Evolutionary conservation across 2,113 vertebrate genomes (phyloP), one percentile per base, ranked within the genome.

Genomic region (Lipotes vexillifer): DNA sequence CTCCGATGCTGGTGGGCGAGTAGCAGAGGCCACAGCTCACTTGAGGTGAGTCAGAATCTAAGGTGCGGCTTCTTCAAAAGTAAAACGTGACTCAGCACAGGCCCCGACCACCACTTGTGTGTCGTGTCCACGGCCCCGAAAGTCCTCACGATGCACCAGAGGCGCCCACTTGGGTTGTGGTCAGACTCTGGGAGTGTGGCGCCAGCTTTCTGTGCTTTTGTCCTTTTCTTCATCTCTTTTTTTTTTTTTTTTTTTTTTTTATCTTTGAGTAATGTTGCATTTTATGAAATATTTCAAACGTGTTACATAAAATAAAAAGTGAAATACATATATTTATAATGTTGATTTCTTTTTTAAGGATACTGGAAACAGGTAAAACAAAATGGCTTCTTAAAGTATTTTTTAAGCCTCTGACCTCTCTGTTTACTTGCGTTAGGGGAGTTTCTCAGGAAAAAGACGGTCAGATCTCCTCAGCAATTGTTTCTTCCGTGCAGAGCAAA

Each of bases 401-500:
- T 68, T 27, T 27, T 25, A 33, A 71, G 41, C 36, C 14, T 41
- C 41, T 2, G 0, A 23, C 4, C 59, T 82, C 25, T 94, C 25
- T 93, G 38, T 87, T 8, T 80, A 5, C 85, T 75, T 80, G 94
- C 41, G 17, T 65, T 85, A 99, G 99, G 99, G 99, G 98, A 57
- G 98, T 98, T 71, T 99, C 99, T 99, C 99, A 99, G 99, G 99
- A 99, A 98, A 99, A 99, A 98, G 99, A 99, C 86, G 99, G 99
- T 92, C 99, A 99, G 94, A 99, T 99, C 98, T 99, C 99, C 41
- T 99, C 99, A 41, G 99, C 99, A 69, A 99, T 99, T 65, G 99
- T 99, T 21, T 99, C 99, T 21, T 99, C 99, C 2, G 99, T 99
- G 96, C 99, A 99, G 98, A 99, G 99, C 98, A 99, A 99, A 99